Evolutionary conservation across 2,113 vertebrate species (phyloP), one percentile per base, ranked within the genome.

Genomic region (Silurus asotus): DNA sequence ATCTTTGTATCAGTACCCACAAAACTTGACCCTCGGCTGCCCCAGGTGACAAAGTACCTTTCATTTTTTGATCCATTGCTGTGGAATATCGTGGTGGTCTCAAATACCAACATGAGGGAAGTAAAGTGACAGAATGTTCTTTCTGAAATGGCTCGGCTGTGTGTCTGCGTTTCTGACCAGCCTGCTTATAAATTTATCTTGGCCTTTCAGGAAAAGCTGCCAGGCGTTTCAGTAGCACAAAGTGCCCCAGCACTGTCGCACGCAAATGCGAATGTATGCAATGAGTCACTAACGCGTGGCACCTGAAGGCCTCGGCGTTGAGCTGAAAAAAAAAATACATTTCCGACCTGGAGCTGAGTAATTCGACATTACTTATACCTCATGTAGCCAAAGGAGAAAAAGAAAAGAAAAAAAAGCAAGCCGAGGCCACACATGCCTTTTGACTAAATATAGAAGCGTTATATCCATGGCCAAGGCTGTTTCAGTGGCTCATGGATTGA

Each of bases 401-500:
- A 9, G 11, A 45, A 48, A 9, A 80, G 28, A 74, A 49, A 45
- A 49, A 13, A 53, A 25, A n/a, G 65, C 17, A 77, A 25, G 20
- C 37, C 49, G 5, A 70, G 81, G 83, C 83, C 61, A 85, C 25
- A 56, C 75, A 85, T 69, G 75, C 75, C 59, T 69, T 79, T 79
- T 79, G 49, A 85, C 61, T 79, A 85, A 79, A 79, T 85, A 85
- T 78, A 85, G 76, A 78, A 85, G 83, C 72, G 55, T 85, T 78
- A 65, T 37, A 77, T 64, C 62, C 6, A 56, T 48, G 20, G 62
- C 75, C 49, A 85, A 64, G 74, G 87, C 91, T 90, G 87, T 92
- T 92, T 90, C 81, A 81, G 90, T 88, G 90, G 37, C 37, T 37
- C 37, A 37, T 37, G 37, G 91, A 90, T 88, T 90, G 90, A 93